Conservation (phyloP, 2,888 invertebrate genomes). For the Parnassius apollo region DNA sequence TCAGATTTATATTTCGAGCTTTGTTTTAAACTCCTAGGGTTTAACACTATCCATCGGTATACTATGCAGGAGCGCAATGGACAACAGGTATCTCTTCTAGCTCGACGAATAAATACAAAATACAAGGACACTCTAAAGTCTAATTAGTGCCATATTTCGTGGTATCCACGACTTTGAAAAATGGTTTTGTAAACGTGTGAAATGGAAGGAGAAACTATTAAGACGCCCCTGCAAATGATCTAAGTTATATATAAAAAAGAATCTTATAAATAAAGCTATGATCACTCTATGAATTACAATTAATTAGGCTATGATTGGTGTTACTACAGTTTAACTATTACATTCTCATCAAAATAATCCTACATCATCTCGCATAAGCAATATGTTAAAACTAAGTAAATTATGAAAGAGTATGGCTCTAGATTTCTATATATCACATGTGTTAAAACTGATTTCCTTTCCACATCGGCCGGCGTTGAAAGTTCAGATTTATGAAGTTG, state of each 20-base stretch:
- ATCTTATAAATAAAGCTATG: slow-evolving; percentile 74
- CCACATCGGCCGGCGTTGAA: slow-evolving; percentile 30
- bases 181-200: slow-evolving; percentile 18
- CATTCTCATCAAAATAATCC: slow-evolving; percentile 45
- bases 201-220: slow-evolving; percentile 29
- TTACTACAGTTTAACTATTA: slow-evolving; percentile 70
- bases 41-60: slow-evolving; percentile 56
- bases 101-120: slow-evolving; percentile 21
- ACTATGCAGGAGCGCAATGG: slow-evolving; percentile 47
- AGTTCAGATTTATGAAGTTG: slow-evolving; percentile 25
- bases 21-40: slow-evolving; percentile 66
- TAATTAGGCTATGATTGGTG: slow-evolving; percentile 78
- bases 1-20: slow-evolving; percentile 65
- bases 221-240: slow-evolving; percentile 48
- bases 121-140: slow-evolving; percentile 19
- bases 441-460: slow-evolving; percentile 33
- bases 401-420: slow-evolving; percentile 52
- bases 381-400: slow-evolving; percentile 46
- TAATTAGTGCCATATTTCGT: slow-evolving; percentile 22
- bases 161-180: slow-evolving; percentile 23
- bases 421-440: slow-evolving; percentile 52
- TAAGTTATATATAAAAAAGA: slow-evolving; percentile 57
- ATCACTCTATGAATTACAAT: slow-evolving; percentile 71
- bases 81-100: slow-evolving; percentile 33
- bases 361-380: slow-evolving; percentile 57